These are phyloP conservation scores for Trypoxylon attenuatum DNA, from an alignment of 2,888 invertebrate genomes.

Conservation along the genomic window DNA sequence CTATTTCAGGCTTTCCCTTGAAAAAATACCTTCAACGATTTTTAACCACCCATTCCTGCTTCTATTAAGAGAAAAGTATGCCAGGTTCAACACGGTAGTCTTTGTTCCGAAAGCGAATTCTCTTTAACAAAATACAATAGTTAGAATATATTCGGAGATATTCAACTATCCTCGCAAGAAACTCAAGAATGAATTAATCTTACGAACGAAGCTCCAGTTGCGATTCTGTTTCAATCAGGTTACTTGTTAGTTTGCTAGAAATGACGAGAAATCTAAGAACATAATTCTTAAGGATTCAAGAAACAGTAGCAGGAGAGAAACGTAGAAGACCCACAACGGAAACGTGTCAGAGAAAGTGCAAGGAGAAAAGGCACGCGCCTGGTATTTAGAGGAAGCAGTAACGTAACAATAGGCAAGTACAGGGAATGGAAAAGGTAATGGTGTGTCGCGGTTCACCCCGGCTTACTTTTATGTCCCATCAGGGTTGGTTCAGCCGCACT, in stretches of 20 bases:
- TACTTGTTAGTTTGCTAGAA: too few relatives aligned
- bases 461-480: conserved; percentile 66
- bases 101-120: too few relatives aligned
- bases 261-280: neutral
- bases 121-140: too few relatives aligned
- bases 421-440: conserved; percentile 62
- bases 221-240: too few relatives aligned
- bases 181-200: too few relatives aligned
- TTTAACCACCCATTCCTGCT: too few relatives aligned
- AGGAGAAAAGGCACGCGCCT: conserved; percentile 47
- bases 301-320: conserved; percentile 8
- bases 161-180: too few relatives aligned
- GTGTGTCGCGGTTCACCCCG: conserved; percentile 64
- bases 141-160: too few relatives aligned
- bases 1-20: neutral
- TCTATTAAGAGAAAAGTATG: too few relatives aligned
- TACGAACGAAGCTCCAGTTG: too few relatives aligned
- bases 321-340: neutral
- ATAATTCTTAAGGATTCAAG: neutral
- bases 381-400: conserved; percentile 56
- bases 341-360: conserved; percentile 2
- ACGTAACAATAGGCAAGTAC: conserved; percentile 52
- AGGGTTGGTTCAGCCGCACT: conserved; percentile 49
- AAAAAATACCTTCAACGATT: conserved; percentile 44
- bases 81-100: too few relatives aligned